These are phyloP conservation scores for Pangasius sanitwongsei DNA, from an alignment of 2,797 vertebrate genomes.

Conservation along the genomic window DNA sequence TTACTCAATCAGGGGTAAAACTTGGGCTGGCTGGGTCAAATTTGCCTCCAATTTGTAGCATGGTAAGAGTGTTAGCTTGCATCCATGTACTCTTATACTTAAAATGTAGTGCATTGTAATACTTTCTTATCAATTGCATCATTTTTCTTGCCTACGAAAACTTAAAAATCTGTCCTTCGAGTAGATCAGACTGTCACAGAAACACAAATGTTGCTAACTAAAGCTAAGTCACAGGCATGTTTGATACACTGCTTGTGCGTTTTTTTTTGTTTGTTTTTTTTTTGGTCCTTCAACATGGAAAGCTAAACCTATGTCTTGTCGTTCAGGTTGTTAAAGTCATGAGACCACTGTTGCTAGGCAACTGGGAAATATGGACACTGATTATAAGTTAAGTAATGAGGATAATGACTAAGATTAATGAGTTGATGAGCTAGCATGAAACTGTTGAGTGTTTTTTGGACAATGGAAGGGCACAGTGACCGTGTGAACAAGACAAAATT, in stretches of 20 bases:
- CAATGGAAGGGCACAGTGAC: background rate
- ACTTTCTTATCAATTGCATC: background rate
- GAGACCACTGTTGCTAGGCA: background rate
- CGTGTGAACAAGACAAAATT: background rate
- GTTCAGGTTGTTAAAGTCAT: background rate
- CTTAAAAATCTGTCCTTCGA: background rate
- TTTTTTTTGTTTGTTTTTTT: background rate
- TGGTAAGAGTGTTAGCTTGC: background rate
- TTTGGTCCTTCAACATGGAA: background rate
- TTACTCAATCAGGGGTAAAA: constrained; percentile 47
- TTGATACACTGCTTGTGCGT: background rate
- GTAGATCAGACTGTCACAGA: background rate
- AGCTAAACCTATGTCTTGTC: background rate
- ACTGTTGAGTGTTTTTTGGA: background rate
- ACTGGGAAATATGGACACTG: background rate
- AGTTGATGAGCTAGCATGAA: background rate
- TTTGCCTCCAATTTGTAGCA: constrained; percentile 27
- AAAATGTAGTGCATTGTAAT: background rate
- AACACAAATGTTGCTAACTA: background rate
- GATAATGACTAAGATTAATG: background rate
- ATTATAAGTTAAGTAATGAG: background rate
- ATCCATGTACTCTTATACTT: background rate
- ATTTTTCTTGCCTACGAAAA: background rate
- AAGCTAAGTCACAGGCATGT: background rate
- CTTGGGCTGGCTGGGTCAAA: constrained; percentile 48